Evolutionary conservation across 2,888 invertebrate species (phyloP).

Genomic region (Aphidius colemani): DNA sequence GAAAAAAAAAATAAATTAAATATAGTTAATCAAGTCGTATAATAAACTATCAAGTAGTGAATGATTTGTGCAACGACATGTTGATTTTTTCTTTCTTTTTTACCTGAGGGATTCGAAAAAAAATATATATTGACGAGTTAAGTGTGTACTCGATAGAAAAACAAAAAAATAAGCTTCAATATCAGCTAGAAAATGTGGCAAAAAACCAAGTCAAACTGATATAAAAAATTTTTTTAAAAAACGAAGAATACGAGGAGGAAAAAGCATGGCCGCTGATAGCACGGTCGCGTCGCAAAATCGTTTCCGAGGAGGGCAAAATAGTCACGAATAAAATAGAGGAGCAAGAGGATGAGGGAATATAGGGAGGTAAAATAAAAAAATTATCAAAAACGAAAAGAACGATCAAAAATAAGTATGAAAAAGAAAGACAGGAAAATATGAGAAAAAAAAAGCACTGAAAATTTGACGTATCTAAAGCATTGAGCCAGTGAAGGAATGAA

Average conservation of each 20-base stretch:
- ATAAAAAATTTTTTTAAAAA: neutral
- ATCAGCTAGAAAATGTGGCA: neutral
- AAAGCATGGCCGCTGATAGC: constrained; percentile 21
- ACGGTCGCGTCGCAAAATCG: constrained; percentile 22
- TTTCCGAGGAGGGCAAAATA: constrained; percentile 13
- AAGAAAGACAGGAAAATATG: neutral
- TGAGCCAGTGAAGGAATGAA: constrained; percentile 7
- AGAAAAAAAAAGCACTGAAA: constrained; percentile 10
- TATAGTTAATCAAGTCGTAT: no score
- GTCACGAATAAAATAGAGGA: constrained; percentile 21
- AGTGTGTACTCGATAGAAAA: no score
- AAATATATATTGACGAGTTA: neutral
- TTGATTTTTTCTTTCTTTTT: no score
- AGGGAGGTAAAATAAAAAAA: neutral
- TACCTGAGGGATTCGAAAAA: neutral
- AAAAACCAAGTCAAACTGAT: neutral
- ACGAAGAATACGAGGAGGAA: constrained; percentile 7
- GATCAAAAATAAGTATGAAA: neutral
- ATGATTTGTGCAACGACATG: no score
- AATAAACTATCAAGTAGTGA: no score
- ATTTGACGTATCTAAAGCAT: constrained; percentile 28
- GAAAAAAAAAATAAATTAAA: no score
- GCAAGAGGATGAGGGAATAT: neutral
- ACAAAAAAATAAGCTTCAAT: neutral
- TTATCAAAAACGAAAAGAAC: neutral